Percentiles rank a stretch among this genome's conserved stretches.
Conservation (phyloP, 2,888 invertebrate species). For the Mythimna loreyi region DNA sequence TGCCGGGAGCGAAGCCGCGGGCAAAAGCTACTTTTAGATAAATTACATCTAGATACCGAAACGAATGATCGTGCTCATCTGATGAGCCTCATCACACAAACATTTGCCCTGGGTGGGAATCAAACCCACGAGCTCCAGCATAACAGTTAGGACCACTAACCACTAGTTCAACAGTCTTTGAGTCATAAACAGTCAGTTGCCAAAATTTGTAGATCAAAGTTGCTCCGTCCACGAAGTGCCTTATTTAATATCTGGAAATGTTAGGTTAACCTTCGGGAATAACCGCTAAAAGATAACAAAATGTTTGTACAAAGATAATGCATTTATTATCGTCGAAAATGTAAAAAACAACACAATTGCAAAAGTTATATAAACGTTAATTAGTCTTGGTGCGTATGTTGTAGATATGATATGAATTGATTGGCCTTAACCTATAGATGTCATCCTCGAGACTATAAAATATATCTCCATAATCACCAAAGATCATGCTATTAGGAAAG, state of each 20-base stretch:
- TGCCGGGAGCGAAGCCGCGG: too few relatives aligned
- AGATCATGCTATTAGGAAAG: slow-evolving; percentile 78
- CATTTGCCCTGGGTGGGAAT: too few relatives aligned
- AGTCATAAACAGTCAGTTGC: too few relatives aligned
- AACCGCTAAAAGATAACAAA: neutral
- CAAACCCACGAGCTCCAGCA: too few relatives aligned
- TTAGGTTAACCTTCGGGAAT: neutral
- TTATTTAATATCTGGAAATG: neutral
- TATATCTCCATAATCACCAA: slow-evolving; percentile 86
- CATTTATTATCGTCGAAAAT: neutral
- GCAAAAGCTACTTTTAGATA: too few relatives aligned
- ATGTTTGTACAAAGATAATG: neutral
- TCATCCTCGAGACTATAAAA: slow-evolving; percentile 79
- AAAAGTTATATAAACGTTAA: slow-evolving; percentile 40
- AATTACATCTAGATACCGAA: too few relatives aligned
- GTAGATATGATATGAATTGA: slow-evolving; percentile 81
- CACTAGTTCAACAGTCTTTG: too few relatives aligned
- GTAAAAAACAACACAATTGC: slow-evolving; percentile 18
- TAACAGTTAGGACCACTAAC: too few relatives aligned
- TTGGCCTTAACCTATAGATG: slow-evolving; percentile 81
- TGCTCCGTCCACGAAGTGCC: neutral
- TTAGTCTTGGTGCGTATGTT: slow-evolving; percentile 72
- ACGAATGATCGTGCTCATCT: too few relatives aligned
- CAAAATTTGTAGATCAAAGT: neutral
- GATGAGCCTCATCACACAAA: too few relatives aligned